phyloP scores from a whole-genome alignment of 2,888 invertebrate species.

The Leucoma salicis region DNA sequence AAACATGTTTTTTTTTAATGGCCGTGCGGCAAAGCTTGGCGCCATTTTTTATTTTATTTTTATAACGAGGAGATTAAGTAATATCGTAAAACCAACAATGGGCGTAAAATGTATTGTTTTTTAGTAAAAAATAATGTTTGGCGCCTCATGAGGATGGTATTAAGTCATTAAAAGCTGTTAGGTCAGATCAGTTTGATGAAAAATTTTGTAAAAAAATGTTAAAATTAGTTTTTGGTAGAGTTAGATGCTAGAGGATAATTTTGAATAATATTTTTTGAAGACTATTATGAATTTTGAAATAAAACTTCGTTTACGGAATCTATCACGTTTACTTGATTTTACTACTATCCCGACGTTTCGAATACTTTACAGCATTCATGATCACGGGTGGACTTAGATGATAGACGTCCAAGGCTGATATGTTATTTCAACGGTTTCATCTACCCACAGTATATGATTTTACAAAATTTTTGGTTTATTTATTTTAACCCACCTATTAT shows the following conservation, averaged over 20 bases:
- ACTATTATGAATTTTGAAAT: too few species aligned
- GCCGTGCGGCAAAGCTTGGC: constrained; percentile 45
- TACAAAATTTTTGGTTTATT: too few species aligned
- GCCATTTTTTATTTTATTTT: constrained; percentile 54
- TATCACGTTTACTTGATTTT: too few species aligned
- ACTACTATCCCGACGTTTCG: too few species aligned
- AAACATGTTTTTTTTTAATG: constrained; percentile 41
- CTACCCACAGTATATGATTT: too few species aligned
- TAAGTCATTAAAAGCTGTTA: constrained; percentile 39
- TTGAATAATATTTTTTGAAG: too few species aligned
- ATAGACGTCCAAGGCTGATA: too few species aligned
- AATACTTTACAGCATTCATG: too few species aligned
- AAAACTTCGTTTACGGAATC: too few species aligned
- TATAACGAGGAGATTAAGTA: constrained; percentile 60
- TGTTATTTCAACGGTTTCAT: too few species aligned
- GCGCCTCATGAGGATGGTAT: constrained; percentile 35
- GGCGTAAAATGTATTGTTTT: constrained; percentile 60
- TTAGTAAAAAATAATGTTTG: constrained; percentile 39
- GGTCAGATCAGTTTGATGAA: constrained; percentile 32
- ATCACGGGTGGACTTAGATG: too few species aligned
- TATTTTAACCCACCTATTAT: too few species aligned
- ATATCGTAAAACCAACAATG: constrained; percentile 74
- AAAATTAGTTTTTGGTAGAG: constrained; percentile 15
- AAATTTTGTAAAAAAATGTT: constrained; percentile 16
- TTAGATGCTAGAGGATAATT: background rate